phyloP scores from a whole-genome alignment of 2,113 vertebrate species.

The Archilochus colubris region DNA sequence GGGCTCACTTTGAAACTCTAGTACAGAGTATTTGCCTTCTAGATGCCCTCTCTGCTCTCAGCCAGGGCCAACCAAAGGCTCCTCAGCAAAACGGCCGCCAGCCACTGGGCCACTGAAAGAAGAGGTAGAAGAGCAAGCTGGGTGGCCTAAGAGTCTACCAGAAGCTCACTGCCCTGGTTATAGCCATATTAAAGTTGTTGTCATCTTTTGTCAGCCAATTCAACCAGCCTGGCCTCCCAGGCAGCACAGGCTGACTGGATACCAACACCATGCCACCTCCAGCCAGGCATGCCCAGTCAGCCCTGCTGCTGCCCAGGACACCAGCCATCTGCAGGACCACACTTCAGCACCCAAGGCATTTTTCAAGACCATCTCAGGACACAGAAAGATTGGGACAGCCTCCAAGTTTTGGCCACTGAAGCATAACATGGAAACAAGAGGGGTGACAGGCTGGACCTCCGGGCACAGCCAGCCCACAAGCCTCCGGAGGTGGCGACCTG shows the following conservation, averaged over 20 bases:
- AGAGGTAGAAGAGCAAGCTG: background rate
- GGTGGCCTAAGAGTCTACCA: background rate
- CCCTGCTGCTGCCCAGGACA: too few relatives aligned
- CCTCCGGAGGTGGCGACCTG: too few relatives aligned
- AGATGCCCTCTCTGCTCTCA: background rate
- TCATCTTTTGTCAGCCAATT: background rate
- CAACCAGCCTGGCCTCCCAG: background rate
- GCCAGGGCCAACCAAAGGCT: background rate
- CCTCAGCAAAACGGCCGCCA: background rate
- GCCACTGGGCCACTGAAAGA: accelerated
- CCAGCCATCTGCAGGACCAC: accelerated
- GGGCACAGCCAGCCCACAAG: background rate
- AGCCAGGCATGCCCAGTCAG: background rate
- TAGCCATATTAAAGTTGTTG: background rate
- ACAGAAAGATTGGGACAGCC: accelerated
- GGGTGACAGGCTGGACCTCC: background rate
- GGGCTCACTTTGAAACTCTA: accelerated
- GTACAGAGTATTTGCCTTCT: too few relatives aligned
- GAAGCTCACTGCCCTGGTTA: background rate
- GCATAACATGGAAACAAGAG: background rate
- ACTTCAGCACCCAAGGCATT: too few relatives aligned
- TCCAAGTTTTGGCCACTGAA: background rate
- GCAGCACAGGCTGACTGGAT: accelerated
- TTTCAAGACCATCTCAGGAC: background rate
- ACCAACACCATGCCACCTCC: background rate